Base-by-base conservation (phyloP, 2,113 vertebrate species). In the Menura novaehollandiae region DNA sequence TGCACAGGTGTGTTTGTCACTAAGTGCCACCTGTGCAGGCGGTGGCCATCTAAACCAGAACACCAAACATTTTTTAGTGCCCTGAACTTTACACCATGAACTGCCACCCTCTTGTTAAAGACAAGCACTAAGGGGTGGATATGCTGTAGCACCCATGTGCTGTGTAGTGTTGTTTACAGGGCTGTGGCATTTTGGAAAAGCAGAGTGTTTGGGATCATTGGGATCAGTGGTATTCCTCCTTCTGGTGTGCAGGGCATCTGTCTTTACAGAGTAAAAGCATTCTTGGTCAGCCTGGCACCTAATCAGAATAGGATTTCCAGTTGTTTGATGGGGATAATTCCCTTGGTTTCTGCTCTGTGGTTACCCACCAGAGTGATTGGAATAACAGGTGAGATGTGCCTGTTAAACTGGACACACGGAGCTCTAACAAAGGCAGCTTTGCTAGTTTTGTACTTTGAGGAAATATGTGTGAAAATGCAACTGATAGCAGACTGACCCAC, bases 61-160 rank as follows among this genome's bases (percentile, higher is more conserved):
- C 19, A 23, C 27, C 28, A 60, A 43, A 51, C 6, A 0, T 8
- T 33, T 78, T 26, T 32, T 52, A 37, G 24, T 49, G 74, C 39
- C 28, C 27, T 2, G 3, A 44, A 18, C 64, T 84, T 44, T 41
- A 24, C 11, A 7, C n/a, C 49, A 0, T 1, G 3, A 35, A 2
- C 46, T 74, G 44, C 27, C 30, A 11, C 15, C 12, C 15, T 56
- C 15, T n/a, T 47, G 35, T 35, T 68, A 30, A 24, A 47, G 67
- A 13, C 19, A 11, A 18, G 35, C 47, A 1, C 74, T 59, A 4
- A 33, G 21, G 28, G 10, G 1, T 64, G 55, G 6, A 0, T 10
- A 1, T 10, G 8, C 39, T 20, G 6, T 13, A 41, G 49, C 35
- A 60, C 5, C 5, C 22, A 0, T 4, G 15, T 33, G 5, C 63